A percentile compares a stretch with the other conserved stretches of the same genome.
These are phyloP conservation scores for Mantis religiosa DNA, from an alignment of 2,888 invertebrate genomes.

Conservation along the genomic window DNA sequence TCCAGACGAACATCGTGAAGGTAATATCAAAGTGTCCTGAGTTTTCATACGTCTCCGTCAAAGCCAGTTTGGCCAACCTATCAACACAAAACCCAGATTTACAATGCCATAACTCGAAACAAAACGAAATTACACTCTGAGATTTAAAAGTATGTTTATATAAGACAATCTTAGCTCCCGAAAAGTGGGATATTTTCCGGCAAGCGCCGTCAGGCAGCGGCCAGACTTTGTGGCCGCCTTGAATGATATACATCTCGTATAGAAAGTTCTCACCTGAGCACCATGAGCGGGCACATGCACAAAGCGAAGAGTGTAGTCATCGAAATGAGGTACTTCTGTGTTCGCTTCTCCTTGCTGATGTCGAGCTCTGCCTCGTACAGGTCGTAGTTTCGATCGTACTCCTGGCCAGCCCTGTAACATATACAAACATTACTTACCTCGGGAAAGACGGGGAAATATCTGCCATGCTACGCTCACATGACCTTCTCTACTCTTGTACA, in stretches of 20 bases:
- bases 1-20: constrained; percentile 64
- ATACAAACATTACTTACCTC: not conserved
- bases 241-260: too few species aligned
- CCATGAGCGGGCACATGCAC: constrained; percentile 64
- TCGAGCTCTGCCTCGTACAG: constrained; percentile 54
- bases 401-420: not conserved
- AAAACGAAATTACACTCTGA: too few species aligned
- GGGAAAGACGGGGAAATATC: too few species aligned
- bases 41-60: constrained; percentile 66
- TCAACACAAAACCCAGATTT: constrained; percentile 27
- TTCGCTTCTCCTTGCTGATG: constrained; percentile 58
- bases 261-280: constrained; percentile 42
- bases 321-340: constrained; percentile 61
- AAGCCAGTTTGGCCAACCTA: constrained; percentile 58
- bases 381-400: constrained; percentile 43
- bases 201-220: too few species aligned
- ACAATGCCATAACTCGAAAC: too few species aligned
- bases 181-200: too few species aligned
- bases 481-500: too few species aligned
- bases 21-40: constrained; percentile 63
- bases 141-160: too few species aligned
- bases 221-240: too few species aligned
- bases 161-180: too few species aligned
- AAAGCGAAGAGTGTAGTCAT: constrained; percentile 64
- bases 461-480: too few species aligned